These are phyloP conservation scores for Fundulus diaphanus DNA, from an alignment of 2,797 vertebrate genomes.

Conservation along the genomic window DNA sequence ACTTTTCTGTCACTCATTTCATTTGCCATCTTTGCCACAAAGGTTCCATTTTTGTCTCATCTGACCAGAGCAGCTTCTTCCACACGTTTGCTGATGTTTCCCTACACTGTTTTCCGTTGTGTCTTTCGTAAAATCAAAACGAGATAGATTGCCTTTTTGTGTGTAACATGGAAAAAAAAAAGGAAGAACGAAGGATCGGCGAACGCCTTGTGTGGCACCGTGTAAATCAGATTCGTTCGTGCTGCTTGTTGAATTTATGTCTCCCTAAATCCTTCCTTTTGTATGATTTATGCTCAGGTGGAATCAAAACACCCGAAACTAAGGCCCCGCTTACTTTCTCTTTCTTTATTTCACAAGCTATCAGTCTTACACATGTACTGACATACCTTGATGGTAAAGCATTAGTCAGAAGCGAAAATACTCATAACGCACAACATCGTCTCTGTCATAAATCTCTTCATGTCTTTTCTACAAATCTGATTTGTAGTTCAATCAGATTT, in stretches of 20 bases:
- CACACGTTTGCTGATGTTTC: background rate
- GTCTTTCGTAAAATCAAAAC: background rate
- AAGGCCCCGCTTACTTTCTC: slow-evolving; percentile 5
- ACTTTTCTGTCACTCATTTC: background rate
- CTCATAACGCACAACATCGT: background rate
- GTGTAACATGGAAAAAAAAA: background rate
- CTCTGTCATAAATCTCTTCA: background rate
- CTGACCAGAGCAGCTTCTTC: background rate
- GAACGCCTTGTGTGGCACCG: background rate
- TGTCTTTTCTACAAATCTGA: background rate
- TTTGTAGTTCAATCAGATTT: background rate
- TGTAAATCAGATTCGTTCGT: background rate
- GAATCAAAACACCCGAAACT: background rate
- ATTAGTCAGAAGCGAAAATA: slow-evolving; percentile 88
- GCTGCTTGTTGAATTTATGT: background rate
- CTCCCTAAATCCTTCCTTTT: background rate
- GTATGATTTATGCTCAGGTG: background rate
- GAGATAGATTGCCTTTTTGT: background rate
- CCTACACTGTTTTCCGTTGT: background rate
- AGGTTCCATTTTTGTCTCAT: background rate
- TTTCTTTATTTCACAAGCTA: slow-evolving; percentile 36
- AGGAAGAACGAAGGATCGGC: background rate
- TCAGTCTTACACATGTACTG: slow-evolving; percentile 48
- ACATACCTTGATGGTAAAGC: slow-evolving; percentile 82
- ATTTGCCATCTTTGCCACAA: background rate